A percentile compares a stretch with the other conserved stretches of the same genome.
Evolutionary conservation across 2,113 vertebrate species (phyloP).

Genomic region (Orcinus orca): DNA sequence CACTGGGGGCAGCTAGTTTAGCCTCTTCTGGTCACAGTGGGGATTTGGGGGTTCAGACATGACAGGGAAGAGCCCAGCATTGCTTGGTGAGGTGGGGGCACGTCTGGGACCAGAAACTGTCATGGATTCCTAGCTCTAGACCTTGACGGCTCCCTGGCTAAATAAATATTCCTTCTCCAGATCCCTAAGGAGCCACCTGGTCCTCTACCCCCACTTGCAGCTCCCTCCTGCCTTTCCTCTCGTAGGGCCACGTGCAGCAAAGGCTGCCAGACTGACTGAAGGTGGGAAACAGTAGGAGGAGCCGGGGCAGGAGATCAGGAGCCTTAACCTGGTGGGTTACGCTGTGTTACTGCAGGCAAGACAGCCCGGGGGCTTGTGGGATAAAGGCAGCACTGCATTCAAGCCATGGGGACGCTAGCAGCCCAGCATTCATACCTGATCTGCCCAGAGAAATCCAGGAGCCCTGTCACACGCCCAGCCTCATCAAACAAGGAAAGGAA

Average conservation of each 20-base stretch:
- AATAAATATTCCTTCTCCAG: background rate
- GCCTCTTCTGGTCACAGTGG: background rate
- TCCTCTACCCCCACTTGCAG: background rate
- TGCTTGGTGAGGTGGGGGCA: background rate
- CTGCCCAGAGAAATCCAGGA: background rate
- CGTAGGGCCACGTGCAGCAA: background rate
- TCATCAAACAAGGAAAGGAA: background rate
- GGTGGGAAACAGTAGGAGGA: background rate
- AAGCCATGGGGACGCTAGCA: background rate
- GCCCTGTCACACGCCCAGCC: background rate
- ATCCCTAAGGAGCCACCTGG: background rate
- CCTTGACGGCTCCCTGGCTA: background rate
- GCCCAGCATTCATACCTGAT: background rate
- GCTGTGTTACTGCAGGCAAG: fast-evolving
- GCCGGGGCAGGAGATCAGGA: background rate
- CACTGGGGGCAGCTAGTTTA: background rate
- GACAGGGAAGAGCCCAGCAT: background rate
- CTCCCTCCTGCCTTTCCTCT: background rate
- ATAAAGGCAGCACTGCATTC: background rate
- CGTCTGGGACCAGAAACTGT: background rate
- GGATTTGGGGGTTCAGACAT: background rate
- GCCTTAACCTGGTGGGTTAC: background rate
- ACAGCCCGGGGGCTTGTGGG: background rate
- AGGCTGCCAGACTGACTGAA: background rate
- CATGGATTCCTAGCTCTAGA: background rate